These are phyloP conservation scores for Dreissena polymorpha DNA, from an alignment of 1,140 invertebrate genomes.

Conservation along the genomic window DNA sequence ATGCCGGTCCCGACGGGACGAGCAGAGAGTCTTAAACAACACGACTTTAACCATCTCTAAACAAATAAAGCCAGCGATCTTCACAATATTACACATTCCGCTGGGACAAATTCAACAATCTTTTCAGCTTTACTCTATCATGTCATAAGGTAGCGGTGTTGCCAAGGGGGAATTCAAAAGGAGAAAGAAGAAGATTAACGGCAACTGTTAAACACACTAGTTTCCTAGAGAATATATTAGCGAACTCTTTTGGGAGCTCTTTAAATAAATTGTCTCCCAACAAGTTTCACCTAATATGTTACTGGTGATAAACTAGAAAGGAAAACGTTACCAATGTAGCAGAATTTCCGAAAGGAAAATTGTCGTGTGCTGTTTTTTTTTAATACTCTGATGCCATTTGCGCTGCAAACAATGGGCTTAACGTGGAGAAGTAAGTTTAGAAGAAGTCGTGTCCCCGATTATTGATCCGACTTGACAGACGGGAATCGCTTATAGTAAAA, in stretches of 20 bases:
- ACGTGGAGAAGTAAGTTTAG: conserved; percentile 52
- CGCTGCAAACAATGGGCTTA: background rate
- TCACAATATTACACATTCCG: conserved; percentile 33
- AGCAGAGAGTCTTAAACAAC: conserved; percentile 38
- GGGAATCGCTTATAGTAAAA: conserved; percentile 50
- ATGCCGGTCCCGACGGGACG: conserved; percentile 33
- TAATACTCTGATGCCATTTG: too few species aligned
- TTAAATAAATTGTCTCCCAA: conserved; percentile 47
- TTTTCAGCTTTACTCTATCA: conserved; percentile 25
- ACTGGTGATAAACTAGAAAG: too few species aligned
- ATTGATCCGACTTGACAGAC: conserved; percentile 50
- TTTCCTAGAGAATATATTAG: conserved; percentile 34
- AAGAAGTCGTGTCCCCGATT: conserved; percentile 15
- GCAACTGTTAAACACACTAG: conserved; percentile 39
- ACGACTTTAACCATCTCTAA: conserved; percentile 35
- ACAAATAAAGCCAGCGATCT: conserved; percentile 56
- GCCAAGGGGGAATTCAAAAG: conserved; percentile 36
- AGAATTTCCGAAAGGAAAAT: too few species aligned
- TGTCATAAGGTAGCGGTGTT: conserved; percentile 43
- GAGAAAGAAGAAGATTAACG: conserved; percentile 43
- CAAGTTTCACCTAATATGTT: conserved; percentile 25
- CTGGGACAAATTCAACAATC: conserved; percentile 44
- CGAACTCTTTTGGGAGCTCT: conserved; percentile 34
- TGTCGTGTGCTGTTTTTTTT: too few species aligned
- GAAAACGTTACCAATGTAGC: too few species aligned